Evolutionary conservation across 2,888 invertebrate species (phyloP), one percentile per base, ranked within the genome.

Genomic region (Eristalinus sepulchralis): DNA sequence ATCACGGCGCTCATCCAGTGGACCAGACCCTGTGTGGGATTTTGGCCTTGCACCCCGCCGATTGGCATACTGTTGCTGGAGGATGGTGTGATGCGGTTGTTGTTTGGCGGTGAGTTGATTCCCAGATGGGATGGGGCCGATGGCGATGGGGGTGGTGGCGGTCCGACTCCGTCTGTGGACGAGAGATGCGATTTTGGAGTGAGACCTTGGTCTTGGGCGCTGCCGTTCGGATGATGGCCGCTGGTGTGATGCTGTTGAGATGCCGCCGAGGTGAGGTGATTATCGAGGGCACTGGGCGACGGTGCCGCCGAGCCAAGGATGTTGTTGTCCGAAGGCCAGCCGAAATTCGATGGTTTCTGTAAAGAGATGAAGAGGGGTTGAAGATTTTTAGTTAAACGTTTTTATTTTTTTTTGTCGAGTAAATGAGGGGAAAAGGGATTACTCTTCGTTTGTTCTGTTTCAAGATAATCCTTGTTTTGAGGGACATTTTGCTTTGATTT

Each of bases 1-100:
- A 98, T 98, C 91, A 98, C 97, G 53, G 93, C 93, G 92, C 97
- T 97, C 97, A 98, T 97, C 98, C 98, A 98, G 94, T 98, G 98
- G 91, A 97, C 97, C 92, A 97, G 95, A 84, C 97, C 97, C 91
- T 96, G 96, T 66, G 96, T 95, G 89, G 95, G 95, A 92, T 95
- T 95, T 92, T 95, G 95, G 90, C 94, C 92, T 90, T 93, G 93
- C 73, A 92, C 93, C 86, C 93, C 91, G 75, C 93, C 92, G 87
- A 93, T 93, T 86, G 93, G 93, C 92, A 93, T 93, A 71, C 78
- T 86, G 75, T 86, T 86, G 86, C 86, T 83, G 78, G 86, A 78
- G 36, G 86, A 47, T 47, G 47, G 79, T 71, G 86, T 86, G 66
- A 86, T 86, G 71, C 86, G 67, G 70, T 75, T 83, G 60, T 86